Base-by-base conservation (phyloP, 2,888 invertebrate species). In the Ophion obscuratus region DNA sequence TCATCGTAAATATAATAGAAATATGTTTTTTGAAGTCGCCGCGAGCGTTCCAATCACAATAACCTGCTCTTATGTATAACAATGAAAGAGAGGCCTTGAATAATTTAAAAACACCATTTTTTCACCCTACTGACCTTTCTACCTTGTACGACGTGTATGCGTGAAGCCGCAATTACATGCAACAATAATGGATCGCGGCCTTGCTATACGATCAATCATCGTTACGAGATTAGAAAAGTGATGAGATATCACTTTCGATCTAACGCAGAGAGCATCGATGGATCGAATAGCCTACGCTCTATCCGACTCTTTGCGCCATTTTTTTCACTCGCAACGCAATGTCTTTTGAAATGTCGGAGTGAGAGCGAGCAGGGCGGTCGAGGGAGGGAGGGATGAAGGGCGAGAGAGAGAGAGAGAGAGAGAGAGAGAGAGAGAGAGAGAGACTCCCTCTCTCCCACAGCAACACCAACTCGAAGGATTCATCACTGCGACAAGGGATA, bases 161-260 rank as follows among this genome's bases (percentile, higher is more conserved):
- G 40, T 2, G 47, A 61, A 20, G 27, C 31, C 36, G 59, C 20
- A 20, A 20, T 61, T 62, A 62, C 61, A 40, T 44, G 78, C 57
- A 59, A 77, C 73, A 80, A 79, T 77, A 73, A 80, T 27, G 31
- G 40, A 66, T 11, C 40, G 53, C 62, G 82, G 79, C 85, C 82
- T 83, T 83, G 85, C 71, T 59, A 80, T 40, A 27, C 71, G 76
- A 86, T 83, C 83, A 67, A 83, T 86, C 80, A 83, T 61, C 80
- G 80, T 80, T 77, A 62, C 24, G 77, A 68, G 61, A 86, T 77
- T 67, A 73, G 76, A 68, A 83, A 57, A 70, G 73, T 78, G 74
- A 81, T 81, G 66, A 73, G 61, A 77, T 66, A 71, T 86, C 73
- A 77, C 76, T 31, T 80, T 77, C 77, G 80, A 83, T 83, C 80